These are phyloP conservation scores for Probaryconus sp. DNA, from an alignment of 1,140 invertebrate genomes.

Conservation along the genomic window DNA sequence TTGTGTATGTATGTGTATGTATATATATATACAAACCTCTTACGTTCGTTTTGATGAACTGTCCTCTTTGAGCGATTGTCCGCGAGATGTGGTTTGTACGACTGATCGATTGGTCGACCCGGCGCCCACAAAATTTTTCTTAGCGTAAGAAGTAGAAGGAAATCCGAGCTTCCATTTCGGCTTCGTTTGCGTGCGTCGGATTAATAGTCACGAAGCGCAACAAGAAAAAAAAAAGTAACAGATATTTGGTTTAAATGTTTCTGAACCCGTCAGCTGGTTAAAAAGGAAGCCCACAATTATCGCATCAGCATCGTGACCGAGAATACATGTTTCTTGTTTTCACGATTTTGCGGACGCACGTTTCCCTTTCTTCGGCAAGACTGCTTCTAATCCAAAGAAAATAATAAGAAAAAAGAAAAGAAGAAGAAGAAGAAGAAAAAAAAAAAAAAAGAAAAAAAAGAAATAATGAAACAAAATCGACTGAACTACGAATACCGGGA, in stretches of 20 bases:
- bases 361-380: slow-evolving; percentile 66
- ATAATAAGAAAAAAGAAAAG: too few species aligned
- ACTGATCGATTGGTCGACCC: neutral
- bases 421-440: too few species aligned
- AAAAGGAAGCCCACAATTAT: slow-evolving; percentile 36
- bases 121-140: too few species aligned
- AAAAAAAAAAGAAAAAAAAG: too few species aligned
- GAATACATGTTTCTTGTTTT: slow-evolving; percentile 26
- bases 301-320: slow-evolving; percentile 44
- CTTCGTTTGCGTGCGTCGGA: slow-evolving; percentile 15
- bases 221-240: slow-evolving; percentile 2
- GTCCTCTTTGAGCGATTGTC: too few species aligned
- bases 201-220: slow-evolving; percentile 5
- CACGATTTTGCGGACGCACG: slow-evolving; percentile 7
- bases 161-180: slow-evolving; percentile 31
- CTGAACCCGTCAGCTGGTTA: slow-evolving; percentile 18
- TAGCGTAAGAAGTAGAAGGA: neutral
- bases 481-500: slow-evolving; percentile 57
- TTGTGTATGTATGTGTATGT: too few species aligned
- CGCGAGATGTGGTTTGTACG: too few species aligned
- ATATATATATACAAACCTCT: too few species aligned
- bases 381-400: slow-evolving; percentile 77
- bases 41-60: too few species aligned
- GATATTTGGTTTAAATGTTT: slow-evolving; percentile 1
- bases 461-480: too few species aligned